Evolutionary conservation across 2,113 vertebrate genomes (phyloP).

Genomic region (Peucedramus taeniatus): DNA sequence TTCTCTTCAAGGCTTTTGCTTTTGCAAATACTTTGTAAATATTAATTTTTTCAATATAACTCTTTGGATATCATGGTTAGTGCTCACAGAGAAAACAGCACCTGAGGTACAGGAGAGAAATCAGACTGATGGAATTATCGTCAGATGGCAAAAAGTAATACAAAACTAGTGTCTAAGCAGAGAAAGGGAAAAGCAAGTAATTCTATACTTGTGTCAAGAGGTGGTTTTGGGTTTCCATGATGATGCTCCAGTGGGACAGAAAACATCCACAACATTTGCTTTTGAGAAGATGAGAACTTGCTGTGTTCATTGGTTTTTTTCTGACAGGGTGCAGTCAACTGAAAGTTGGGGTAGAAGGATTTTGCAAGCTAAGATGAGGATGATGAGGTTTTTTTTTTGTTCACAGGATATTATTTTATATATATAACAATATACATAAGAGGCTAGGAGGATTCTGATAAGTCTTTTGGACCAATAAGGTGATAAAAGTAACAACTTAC

Average conservation of each 20-base stretch:
- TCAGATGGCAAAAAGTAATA: neutral
- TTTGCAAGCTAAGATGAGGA: neutral
- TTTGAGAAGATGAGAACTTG: neutral
- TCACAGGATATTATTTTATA: neutral
- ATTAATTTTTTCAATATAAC: neutral
- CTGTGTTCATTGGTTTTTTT: neutral
- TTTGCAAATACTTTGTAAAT: neutral
- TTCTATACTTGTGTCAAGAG: neutral
- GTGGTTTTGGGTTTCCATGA: fast-evolving
- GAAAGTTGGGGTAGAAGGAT: neutral
- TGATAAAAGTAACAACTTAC: neutral
- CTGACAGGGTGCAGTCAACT: neutral
- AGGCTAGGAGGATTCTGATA: neutral
- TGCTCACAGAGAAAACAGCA: neutral
- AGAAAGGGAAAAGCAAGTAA: neutral
- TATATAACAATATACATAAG: neutral
- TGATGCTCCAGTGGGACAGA: neutral
- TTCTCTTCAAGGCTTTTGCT: neutral
- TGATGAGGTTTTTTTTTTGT: neutral
- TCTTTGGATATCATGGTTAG: neutral
- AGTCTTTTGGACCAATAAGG: neutral
- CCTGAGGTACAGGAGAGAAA: neutral
- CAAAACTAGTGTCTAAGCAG: neutral
- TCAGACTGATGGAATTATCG: neutral
- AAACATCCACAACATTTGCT: neutral